These are phyloP conservation scores for Nanger granti DNA, from an alignment of 2,113 vertebrate genomes.

Conservation along the genomic window DNA sequence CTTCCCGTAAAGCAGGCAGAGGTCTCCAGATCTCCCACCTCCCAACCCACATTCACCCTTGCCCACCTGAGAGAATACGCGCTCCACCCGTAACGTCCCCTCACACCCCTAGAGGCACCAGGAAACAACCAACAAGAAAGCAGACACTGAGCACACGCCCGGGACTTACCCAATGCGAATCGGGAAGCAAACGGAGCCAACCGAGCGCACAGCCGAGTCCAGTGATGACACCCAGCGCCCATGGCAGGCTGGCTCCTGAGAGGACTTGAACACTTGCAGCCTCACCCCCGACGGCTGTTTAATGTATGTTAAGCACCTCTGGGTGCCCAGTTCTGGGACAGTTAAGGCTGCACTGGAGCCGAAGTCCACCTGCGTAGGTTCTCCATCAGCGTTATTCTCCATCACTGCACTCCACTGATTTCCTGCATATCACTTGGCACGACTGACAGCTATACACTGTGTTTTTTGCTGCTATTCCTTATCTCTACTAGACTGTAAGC, in stretches of 20 bases:
- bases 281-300: fast-evolving
- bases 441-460: neutral
- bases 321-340: neutral
- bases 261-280: neutral
- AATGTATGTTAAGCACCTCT: neutral
- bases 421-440: neutral
- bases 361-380: too few relatives aligned
- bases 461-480: neutral
- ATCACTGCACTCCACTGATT: too few relatives aligned
- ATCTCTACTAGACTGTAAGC: neutral
- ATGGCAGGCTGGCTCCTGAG: neutral
- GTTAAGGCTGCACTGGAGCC: neutral
- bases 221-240: neutral
- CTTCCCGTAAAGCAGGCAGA: neutral
- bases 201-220: neutral
- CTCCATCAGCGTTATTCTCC: neutral
- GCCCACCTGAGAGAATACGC: neutral
- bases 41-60: neutral
- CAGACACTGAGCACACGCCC: neutral
- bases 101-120: neutral
- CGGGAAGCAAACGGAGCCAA: neutral
- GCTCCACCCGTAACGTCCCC: neutral
- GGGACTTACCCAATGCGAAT: neutral
- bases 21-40: neutral
- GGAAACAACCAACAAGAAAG: neutral